phyloP scores from a whole-genome alignment of 2,888 invertebrate species.

The Drosophila eohydei region DNA sequence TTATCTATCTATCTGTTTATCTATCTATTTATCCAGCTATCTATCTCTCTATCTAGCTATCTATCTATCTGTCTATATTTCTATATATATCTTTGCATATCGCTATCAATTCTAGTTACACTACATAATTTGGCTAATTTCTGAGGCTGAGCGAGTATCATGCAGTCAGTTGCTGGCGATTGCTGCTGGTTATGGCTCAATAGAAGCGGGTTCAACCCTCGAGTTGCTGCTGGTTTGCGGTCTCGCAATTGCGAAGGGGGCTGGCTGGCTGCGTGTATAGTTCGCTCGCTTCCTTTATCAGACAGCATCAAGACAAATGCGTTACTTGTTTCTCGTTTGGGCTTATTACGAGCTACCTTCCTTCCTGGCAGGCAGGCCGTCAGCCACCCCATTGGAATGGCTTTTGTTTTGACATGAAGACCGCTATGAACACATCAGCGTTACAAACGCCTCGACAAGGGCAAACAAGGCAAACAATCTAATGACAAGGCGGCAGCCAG shows the following conservation, averaged over 20 bases:
- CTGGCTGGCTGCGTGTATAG: not conserved
- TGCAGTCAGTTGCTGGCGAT: not conserved
- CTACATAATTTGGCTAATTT: not conserved
- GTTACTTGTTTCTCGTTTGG: constrained; percentile 81
- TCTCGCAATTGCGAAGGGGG: constrained; percentile 15
- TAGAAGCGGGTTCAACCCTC: constrained; percentile 63
- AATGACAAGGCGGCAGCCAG: constrained; percentile 64
- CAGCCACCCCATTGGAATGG: constrained; percentile 43
- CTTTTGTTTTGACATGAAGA: constrained; percentile 84
- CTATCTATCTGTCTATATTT: too few species aligned
- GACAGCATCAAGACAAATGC: constrained; percentile 81
- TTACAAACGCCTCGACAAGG: constrained; percentile 76
- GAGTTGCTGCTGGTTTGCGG: constrained; percentile 36
- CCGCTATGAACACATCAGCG: constrained; percentile 84
- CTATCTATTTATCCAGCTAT: too few species aligned
- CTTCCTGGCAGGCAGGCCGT: constrained; percentile 27
- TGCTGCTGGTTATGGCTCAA: constrained; percentile 52
- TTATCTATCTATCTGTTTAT: too few species aligned
- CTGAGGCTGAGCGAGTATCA: not conserved
- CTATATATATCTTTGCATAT: not conserved
- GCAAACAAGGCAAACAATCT: constrained; percentile 77
- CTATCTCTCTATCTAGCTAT: too few species aligned
- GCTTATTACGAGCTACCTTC: constrained; percentile 80
- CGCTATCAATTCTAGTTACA: not conserved
- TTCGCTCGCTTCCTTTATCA: constrained; percentile 59